Base-by-base conservation (phyloP, 2,113 vertebrate species). In the Acanthisitta chloris region DNA sequence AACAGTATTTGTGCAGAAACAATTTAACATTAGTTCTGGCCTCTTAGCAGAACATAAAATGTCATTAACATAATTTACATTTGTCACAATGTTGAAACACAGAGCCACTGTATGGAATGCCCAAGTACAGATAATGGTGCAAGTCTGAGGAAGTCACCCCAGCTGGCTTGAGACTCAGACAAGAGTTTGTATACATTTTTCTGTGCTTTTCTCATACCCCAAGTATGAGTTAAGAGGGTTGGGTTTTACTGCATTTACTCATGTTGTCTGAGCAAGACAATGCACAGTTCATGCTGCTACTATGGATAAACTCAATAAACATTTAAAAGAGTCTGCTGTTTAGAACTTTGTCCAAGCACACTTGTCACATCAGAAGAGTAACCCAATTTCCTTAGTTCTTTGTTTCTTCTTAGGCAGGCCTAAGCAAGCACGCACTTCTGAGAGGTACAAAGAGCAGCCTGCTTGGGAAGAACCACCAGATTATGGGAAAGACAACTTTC, bases 71-170 rank as follows among this genome's bases (percentile, higher is more conserved):
- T 4, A 38, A 62, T 48, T 49, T 12, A 73, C 9, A 46, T 31
- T 81, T n/a, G 57, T 51, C 45, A 55, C 46, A 46, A 17, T 9
- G 17, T 0, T 29, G 40, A 83, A 83, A 52, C 9, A 26, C 1
- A 8, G 4, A 16, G 26, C 40, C 57, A 66, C 12, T 66, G 67
- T 17, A 36, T n/a, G 29, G 6, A 61, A 69, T 0, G 0, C 25
- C 9, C 34, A 78, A 43, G 38, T 19, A 48, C 14, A 49, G 43
- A 0, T 4, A 52, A 28, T 9, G 79, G 31, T 5, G 13, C 45
- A 33, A 51, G 34, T 2, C 40, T 74, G 40, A 55, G 26, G 61
- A 83, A 57, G 23, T n/a, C 24, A 23, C 16, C 34, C 12, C 8
- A 15, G 33, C 34, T 43, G 34, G 16, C 34, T 14, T 79, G 5